Base-by-base conservation (phyloP, 2,113 vertebrate genomes). In the Semicossyphus pulcher region DNA sequence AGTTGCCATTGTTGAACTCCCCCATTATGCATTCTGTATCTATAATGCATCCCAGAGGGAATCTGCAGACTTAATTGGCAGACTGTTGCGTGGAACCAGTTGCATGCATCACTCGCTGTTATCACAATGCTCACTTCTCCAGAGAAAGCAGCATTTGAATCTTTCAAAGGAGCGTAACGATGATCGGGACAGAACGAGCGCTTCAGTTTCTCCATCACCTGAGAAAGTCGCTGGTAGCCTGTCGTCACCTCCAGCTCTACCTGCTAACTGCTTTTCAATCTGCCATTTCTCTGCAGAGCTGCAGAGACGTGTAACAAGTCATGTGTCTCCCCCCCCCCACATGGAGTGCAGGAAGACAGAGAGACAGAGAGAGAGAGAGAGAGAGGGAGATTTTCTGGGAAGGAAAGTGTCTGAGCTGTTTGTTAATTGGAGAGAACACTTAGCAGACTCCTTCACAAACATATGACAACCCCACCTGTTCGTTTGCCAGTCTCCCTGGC, bases 381-480 rank as follows among this genome's bases (percentile, higher is more conserved):
- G 37, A 48, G 51, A 8, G 28, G 44, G 29, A 10, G 26, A 53
- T 65, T 28, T 36, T 47, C 83, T 65, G 63, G 73, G 78, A n/a
- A 83, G 63, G 47, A 52, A 74, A 71, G 42, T 75, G 75, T 75
- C 75, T 82, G 64, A 73, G 77, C 73, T 76, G 76, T 83, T 88
- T 86, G 78, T 82, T 89, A 88, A 91, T 85, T 90, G 85, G 72
- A 83, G 41, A 74, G 73, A 90, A 81, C 68, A 67, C 81, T 92
- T 85, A 86, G 83, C 78, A 86, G 72, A 70, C 70, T 85, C 56
- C 76, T 62, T 76, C 58, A 63, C 71, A 86, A 83, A 86, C 72
- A 57, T 65, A 86, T 87, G 86, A 91, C 89, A 85, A 85, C 68
- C 52, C 70, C 88, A 91, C 89, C 89, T 92, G 90, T 81, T 90